Base-by-base conservation (phyloP, 92 coral and sea anemone species). In the Heteractis magnifica region DNA sequence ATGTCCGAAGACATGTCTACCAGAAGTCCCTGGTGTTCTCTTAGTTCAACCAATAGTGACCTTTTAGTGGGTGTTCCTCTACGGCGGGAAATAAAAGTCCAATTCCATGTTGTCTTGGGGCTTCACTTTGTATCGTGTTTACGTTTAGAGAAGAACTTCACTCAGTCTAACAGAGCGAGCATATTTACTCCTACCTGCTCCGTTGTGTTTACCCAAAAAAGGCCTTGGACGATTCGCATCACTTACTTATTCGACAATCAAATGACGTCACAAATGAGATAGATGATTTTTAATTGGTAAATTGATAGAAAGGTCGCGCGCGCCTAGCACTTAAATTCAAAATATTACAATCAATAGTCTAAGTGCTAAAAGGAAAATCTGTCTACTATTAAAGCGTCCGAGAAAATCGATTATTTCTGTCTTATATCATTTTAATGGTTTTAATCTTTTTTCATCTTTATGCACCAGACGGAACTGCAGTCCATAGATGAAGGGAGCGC, bases 131-230 rank as follows among this genome's bases (percentile, higher is more conserved):
- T 14, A 65, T 51, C 23, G 12, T 49, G 75, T 62, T 80, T n/a
- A 62, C 58, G 76, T 26, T 41, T 80, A 16, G 60, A 80, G 83
- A 80, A 48, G 76, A 65, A 71, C 83, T 80, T 52, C 76, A 62
- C 19, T 80, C 83, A 79, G 71, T 79, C 41, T 64, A 80, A 80
- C 83, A 80, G 83, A 64, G 55, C 83, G 83, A 80, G 75, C 83
- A 80, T 80, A 80, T 80, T 80, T 80, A 80, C 83, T 80, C 76
- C 76, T 80, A 84, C 76, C 77, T 76, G 80, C 76, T 77, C 87
- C 87, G 87, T 77, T 84, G 82, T 84, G 82, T 84, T 84, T 77
- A 84, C 82, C 41, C 72, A 50, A 64, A 80, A 56, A 49, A 79
- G 44, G 23, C 82, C 87, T 49, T 73, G 58, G 23, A 49, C 23